These are phyloP conservation scores for Tyto alba DNA, from an alignment of 2,113 vertebrate species.

Conservation along the genomic window DNA sequence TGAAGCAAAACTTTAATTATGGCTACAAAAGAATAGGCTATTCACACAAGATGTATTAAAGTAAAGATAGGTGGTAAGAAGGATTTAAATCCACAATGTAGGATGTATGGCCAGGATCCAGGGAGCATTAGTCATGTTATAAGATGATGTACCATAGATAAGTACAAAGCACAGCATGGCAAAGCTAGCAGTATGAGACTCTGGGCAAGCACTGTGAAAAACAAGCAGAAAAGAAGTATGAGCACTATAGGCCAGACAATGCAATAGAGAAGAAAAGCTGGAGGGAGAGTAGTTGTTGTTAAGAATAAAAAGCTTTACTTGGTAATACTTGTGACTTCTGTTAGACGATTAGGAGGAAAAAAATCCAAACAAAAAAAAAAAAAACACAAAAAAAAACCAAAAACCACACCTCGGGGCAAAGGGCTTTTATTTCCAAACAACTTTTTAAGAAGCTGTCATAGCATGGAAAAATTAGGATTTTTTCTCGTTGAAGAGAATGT, in stretches of 20 bases:
- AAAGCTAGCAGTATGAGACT: not conserved
- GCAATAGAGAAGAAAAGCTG: not conserved
- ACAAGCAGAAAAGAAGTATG: not conserved
- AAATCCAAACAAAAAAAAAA: too few species aligned
- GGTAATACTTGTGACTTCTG: not conserved
- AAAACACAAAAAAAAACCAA: too few species aligned
- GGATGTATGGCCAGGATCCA: not conserved
- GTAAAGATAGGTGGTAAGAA: not conserved
- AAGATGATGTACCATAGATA: not conserved
- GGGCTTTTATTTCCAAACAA: not conserved
- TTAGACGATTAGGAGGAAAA: not conserved
- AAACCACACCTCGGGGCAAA: too few species aligned
- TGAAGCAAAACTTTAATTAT: constrained; percentile 35
- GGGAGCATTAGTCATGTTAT: not conserved
- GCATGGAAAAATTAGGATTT: not conserved
- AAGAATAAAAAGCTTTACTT: constrained; percentile 17
- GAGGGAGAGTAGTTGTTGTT: not conserved
- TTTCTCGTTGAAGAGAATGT: not conserved
- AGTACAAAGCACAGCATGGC: constrained; percentile 5
- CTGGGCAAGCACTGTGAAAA: constrained; percentile 11
- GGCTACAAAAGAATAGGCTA: not conserved
- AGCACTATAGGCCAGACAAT: not conserved
- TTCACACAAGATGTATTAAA: not conserved
- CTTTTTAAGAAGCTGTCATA: not conserved
- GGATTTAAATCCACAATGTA: constrained; percentile 29